A percentile compares a stretch with the other conserved stretches of the same genome.
Conservation (phyloP, 2,888 invertebrate genomes). For the Lithophane socia region DNA sequence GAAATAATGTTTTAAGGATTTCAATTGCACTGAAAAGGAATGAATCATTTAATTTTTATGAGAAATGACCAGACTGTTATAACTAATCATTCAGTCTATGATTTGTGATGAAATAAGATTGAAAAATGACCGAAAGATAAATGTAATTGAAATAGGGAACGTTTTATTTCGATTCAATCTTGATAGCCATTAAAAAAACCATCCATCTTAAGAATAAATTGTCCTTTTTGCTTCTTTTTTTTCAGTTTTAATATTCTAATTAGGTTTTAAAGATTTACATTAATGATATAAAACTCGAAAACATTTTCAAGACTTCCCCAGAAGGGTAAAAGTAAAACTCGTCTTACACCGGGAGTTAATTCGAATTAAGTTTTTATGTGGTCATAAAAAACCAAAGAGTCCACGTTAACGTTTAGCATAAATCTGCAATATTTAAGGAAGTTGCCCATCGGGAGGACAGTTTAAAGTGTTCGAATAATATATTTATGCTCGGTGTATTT, state of each 20-base stretch:
- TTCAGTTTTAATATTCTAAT: constrained; percentile 49
- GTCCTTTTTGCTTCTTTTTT: constrained; percentile 25
- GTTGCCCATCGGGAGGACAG: constrained; percentile 76
- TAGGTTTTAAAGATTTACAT: constrained; percentile 60
- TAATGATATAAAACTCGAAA: constrained; percentile 53
- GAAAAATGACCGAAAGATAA: constrained; percentile 28
- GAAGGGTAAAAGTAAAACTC: constrained; percentile 62
- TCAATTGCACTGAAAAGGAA: constrained; percentile 26
- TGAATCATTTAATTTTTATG: constrained; percentile 40
- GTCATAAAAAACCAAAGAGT: constrained; percentile 76
- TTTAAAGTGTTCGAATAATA: constrained; percentile 76
- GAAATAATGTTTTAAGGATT: constrained; percentile 32
- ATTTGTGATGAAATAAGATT: constrained; percentile 48
- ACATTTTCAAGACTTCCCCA: constrained; percentile 47
- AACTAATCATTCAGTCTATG: constrained; percentile 26
- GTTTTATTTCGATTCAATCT: constrained; percentile 39
- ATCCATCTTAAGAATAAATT: constrained; percentile 45
- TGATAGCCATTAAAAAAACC: constrained; percentile 16
- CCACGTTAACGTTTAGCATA: constrained; percentile 81
- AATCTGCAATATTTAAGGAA: constrained; percentile 86
- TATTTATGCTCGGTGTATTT: constrained; percentile 73
- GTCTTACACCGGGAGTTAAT: constrained; percentile 76
- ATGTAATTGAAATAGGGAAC: constrained; percentile 33
- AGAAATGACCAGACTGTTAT: constrained; percentile 20
- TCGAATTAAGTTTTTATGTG: constrained; percentile 82